phyloP scores from a whole-genome alignment of 2,888 invertebrate species.

The Patella pellucida region DNA sequence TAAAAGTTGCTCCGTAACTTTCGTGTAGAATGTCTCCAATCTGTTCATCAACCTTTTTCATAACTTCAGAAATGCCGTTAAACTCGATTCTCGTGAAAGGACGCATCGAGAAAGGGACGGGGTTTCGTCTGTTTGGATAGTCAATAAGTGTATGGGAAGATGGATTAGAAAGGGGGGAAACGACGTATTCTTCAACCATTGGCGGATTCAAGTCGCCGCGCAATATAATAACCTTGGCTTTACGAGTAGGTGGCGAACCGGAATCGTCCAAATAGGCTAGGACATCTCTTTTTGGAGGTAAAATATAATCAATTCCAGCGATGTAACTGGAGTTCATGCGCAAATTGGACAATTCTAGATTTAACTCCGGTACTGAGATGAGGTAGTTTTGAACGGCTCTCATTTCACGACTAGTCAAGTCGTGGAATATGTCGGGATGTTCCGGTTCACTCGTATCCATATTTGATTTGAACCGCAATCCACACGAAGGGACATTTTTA shows the following conservation, averaged over 20 bases:
- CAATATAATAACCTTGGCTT: slow-evolving; percentile 53
- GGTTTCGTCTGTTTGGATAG: slow-evolving; percentile 18
- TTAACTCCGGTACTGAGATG: slow-evolving; percentile 24
- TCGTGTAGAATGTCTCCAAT: slow-evolving; percentile 28
- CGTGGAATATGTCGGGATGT: slow-evolving; percentile 37
- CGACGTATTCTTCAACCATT: slow-evolving; percentile 31
- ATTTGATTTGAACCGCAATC: not conserved
- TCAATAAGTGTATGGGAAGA: slow-evolving; percentile 19
- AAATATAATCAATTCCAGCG: slow-evolving; percentile 33
- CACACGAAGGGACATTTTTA: not conserved
- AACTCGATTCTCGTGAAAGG: slow-evolving; percentile 33
- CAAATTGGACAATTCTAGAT: slow-evolving; percentile 27
- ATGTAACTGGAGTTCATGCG: slow-evolving; percentile 33
- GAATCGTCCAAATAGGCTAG: slow-evolving; percentile 36
- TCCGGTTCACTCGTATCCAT: slow-evolving; percentile 31
- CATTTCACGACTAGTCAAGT: slow-evolving; percentile 36
- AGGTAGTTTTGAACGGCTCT: slow-evolving; percentile 29
- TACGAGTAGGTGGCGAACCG: slow-evolving; percentile 39
- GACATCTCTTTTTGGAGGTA: slow-evolving; percentile 41
- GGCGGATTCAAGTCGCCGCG: slow-evolving; percentile 49
- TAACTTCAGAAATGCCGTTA: slow-evolving; percentile 5
- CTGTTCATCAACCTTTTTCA: slow-evolving; percentile 27
- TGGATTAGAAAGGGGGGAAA: slow-evolving; percentile 38
- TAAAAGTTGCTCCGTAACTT: slow-evolving; percentile 32
- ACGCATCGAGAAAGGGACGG: slow-evolving; percentile 34